Evolutionary conservation across 2,888 invertebrate species (phyloP).

Genomic region (Acheta domesticus): DNA sequence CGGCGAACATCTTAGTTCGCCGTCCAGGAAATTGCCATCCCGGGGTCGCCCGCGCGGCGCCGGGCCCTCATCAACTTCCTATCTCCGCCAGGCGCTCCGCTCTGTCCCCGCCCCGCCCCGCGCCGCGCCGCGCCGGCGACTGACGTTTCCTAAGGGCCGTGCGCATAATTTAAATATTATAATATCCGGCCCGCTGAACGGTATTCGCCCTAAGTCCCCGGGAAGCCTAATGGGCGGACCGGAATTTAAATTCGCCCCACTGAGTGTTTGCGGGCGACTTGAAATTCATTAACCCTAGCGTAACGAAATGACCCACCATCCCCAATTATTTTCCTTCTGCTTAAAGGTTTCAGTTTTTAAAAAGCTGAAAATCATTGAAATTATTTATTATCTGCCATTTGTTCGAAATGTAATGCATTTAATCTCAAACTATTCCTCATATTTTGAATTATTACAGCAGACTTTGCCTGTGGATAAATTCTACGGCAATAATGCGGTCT

Average conservation of each 20-base stretch:
- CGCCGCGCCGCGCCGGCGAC: neutral
- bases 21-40: neutral
- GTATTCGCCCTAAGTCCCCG: neutral
- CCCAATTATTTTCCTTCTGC: too few species aligned
- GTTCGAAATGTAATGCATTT: too few species aligned
- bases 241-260: neutral
- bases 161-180: slow-evolving; percentile 3
- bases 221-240: neutral
- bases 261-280: neutral
- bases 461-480: too few species aligned
- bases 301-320: too few species aligned
- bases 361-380: too few species aligned
- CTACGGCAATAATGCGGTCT: too few species aligned
- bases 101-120: too few species aligned
- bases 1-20: neutral
- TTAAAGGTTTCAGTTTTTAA: too few species aligned
- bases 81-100: neutral
- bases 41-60: neutral
- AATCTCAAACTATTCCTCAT: too few species aligned
- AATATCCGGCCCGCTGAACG: neutral
- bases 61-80: neutral
- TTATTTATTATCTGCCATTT: too few species aligned
- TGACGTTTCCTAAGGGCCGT: neutral
- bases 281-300: neutral
- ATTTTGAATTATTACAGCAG: too few species aligned